Conservation (phyloP, 30 jellyfish, hydroid and myxozoan genomes). For the Aurelia sp. region DNA sequence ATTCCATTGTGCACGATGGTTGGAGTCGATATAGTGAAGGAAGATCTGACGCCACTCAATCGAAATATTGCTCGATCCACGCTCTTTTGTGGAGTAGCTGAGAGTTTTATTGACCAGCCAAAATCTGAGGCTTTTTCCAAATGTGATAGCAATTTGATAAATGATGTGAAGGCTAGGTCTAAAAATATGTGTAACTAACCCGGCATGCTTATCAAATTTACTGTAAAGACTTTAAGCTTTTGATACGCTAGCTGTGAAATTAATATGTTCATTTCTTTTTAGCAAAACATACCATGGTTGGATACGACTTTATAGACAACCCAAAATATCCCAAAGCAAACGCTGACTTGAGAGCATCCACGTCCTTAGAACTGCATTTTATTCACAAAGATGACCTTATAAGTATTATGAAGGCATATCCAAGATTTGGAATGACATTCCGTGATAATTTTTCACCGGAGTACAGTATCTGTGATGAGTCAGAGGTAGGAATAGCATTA, state of each 20-base stretch:
- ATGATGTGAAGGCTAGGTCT: too few relatives aligned
- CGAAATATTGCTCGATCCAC: too few relatives aligned
- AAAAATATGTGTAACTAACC: too few relatives aligned
- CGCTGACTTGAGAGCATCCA: slow-evolving; percentile 81
- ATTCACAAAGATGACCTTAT: slow-evolving; percentile 76
- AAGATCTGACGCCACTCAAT: too few relatives aligned
- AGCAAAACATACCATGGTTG: slow-evolving; percentile 78
- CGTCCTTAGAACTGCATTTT: slow-evolving; percentile 70
- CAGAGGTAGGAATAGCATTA: slow-evolving; percentile 56
- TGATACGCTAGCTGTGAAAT: background rate
- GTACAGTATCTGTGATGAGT: slow-evolving; percentile 75
- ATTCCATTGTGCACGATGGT: too few relatives aligned
- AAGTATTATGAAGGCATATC: slow-evolving; percentile 72
- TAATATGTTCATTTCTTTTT: background rate
- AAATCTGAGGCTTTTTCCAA: too few relatives aligned
- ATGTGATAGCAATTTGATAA: too few relatives aligned
- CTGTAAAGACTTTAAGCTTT: too few relatives aligned
- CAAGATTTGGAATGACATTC: slow-evolving; percentile 69
- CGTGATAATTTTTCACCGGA: slow-evolving; percentile 48
- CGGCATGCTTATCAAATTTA: too few relatives aligned
- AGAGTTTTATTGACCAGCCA: too few relatives aligned
- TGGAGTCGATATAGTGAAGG: too few relatives aligned
- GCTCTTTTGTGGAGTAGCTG: too few relatives aligned
- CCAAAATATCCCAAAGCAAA: slow-evolving; percentile 82
- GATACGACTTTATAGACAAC: slow-evolving; percentile 71